Base-by-base conservation (phyloP, 2,888 invertebrate species). In the Diogma glabrata region DNA sequence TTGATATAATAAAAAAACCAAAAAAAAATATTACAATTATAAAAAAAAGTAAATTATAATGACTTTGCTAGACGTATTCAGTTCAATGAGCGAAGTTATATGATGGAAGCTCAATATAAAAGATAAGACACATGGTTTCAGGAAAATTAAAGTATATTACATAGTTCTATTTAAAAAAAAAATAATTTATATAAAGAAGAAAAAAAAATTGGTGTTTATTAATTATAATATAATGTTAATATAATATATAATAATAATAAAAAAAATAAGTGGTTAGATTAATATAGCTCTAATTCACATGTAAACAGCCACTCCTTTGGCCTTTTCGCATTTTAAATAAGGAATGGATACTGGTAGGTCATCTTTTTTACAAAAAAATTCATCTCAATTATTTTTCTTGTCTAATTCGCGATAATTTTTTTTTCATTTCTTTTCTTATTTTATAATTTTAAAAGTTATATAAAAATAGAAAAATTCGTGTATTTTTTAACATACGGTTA, bases 91-190 rank as follows among this genome's bases (percentile, higher is more conserved):
- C 48, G 33, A 30, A 48, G 22, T 48, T 46, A 16, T n/a, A n/a
- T n/a, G n/a, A n/a, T n/a, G n/a, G n/a, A n/a, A n/a, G n/a, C n/a
- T n/a, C n/a, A n/a, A 64, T 26, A 45, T 14, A 46, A 16, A 48
- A 63, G 67, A 68, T 64, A 66, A 67, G 63, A 69, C 74, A 73
- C 74, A 75, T 75, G 74, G 72, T 72, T 72, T 72, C 65, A n/a
- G 66, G 67, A 65, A 66, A 24, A 24, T 49, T n/a, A n/a, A n/a
- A n/a, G n/a, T n/a, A n/a, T n/a, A n/a, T n/a, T n/a, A n/a, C n/a
- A n/a, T n/a, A n/a, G n/a, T n/a, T n/a, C n/a, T n/a, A n/a, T n/a
- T n/a, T n/a, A n/a, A 40, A 38, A 40, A 47, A 24, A n/a, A 48
- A 16, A 48, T 33, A 48, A 20, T 33, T 33, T 48, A 30, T 20